Evolutionary conservation across 2,888 invertebrate genomes (phyloP).

Genomic region (Alentia gelatinosa): DNA sequence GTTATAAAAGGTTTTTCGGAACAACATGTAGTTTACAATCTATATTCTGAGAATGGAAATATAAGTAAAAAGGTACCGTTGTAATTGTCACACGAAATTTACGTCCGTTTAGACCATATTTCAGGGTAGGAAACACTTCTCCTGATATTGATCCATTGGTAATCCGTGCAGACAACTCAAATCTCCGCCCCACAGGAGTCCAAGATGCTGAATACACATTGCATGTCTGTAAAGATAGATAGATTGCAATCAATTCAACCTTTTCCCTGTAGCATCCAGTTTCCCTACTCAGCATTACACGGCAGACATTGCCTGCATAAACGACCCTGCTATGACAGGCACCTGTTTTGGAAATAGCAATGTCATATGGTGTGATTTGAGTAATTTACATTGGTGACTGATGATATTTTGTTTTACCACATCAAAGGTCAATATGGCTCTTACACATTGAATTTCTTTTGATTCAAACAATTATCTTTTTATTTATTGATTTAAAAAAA

Average conservation of each 20-base stretch:
- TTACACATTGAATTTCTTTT: no score
- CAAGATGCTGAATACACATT: neutral
- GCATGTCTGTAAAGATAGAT: neutral
- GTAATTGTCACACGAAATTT: neutral
- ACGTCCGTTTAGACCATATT: neutral
- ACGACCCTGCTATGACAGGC: neutral
- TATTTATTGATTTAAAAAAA: no score
- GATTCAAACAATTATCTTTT: no score
- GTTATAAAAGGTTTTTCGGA: neutral
- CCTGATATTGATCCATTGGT: neutral
- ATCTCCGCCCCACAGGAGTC: neutral
- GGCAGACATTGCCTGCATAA: neutral
- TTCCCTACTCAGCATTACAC: neutral
- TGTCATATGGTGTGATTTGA: neutral
- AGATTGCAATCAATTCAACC: neutral
- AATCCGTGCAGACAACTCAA: neutral
- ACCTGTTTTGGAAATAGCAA: neutral
- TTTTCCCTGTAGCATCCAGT: no score
- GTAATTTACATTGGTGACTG: neutral
- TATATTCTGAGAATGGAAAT: no score
- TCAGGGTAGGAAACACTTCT: neutral
- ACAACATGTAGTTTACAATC: no score
- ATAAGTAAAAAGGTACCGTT: no score
- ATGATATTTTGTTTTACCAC: neutral
- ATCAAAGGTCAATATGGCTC: no score